These are phyloP conservation scores for Axinella damicornis DNA, from an alignment of 37 sponge, comb jelly and placozoan species.

Conservation along the genomic window DNA sequence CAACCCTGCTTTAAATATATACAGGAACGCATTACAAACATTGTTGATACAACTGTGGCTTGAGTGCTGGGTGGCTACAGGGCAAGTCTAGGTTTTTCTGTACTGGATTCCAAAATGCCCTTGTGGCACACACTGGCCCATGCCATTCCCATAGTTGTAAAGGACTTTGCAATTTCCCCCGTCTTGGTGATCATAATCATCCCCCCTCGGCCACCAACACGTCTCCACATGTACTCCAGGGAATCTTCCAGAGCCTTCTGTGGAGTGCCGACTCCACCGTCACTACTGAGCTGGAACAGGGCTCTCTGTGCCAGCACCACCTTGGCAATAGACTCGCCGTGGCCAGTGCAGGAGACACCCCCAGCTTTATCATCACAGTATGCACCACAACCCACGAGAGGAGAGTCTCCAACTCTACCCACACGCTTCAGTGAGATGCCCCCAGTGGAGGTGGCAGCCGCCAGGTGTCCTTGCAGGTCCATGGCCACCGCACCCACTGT, in stretches of 20 bases:
- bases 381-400: conserved; percentile 84
- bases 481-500: conserved; percentile 90
- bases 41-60: no score
- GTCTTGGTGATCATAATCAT: conserved; percentile 59
- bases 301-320: conserved; percentile 61
- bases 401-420: conserved; percentile 85
- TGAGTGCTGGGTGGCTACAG: no score
- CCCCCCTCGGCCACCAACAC: conserved; percentile 72
- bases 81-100: not conserved
- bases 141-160: conserved; percentile 66
- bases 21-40: no score
- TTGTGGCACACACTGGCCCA: conserved; percentile 72
- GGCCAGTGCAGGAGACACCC: conserved; percentile 82
- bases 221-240: conserved; percentile 63
- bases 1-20: no score
- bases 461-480: conserved; percentile 80
- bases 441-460: conserved; percentile 87
- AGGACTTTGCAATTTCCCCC: conserved; percentile 61
- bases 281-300: conserved; percentile 16
- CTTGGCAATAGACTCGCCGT: conserved; percentile 81
- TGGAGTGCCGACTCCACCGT: not conserved
- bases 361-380: conserved; percentile 70
- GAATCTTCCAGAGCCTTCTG: conserved; percentile 46
- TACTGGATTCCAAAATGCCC: conserved; percentile 41
- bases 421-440: conserved; percentile 79